Percentiles rank a stretch among this genome's conserved stretches.
These are phyloP conservation scores for Rhagoletis pomonella DNA, from an alignment of 1,140 invertebrate genomes.

Conservation along the genomic window DNA sequence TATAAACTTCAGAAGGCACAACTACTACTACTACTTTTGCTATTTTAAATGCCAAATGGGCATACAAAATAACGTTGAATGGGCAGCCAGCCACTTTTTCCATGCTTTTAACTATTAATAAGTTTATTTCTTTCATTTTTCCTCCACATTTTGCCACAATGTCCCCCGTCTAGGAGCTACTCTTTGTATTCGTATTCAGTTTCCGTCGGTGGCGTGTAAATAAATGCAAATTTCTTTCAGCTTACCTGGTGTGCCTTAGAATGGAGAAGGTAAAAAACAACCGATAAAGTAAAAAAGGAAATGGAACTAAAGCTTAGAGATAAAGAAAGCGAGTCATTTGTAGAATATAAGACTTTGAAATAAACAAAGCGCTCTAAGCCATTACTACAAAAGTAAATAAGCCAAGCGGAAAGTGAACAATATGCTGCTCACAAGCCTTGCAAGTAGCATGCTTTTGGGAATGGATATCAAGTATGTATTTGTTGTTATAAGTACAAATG, in stretches of 20 bases:
- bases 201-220: slow-evolving; percentile 27
- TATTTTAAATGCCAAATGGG: slow-evolving; percentile 34
- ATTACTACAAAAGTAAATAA: slow-evolving; percentile 16
- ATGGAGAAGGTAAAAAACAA: not conserved
- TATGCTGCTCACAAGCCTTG: not conserved
- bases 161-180: not conserved
- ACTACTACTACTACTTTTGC: not conserved
- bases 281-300: not conserved
- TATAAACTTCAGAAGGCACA: not conserved
- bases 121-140: slow-evolving; percentile 13
- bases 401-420: not conserved
- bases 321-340: slow-evolving; percentile 34
- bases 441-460: slow-evolving; percentile 28
- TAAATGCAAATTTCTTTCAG: slow-evolving; percentile 36
- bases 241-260: not conserved
- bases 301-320: slow-evolving; percentile 26
- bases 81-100: not conserved
- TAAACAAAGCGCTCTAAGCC: slow-evolving; percentile 9
- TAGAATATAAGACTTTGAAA: not conserved
- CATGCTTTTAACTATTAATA: not conserved
- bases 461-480: not conserved
- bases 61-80: slow-evolving; percentile 22
- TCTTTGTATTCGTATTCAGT: slow-evolving; percentile 33
- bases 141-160: not conserved
- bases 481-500: not conserved